A percentile compares a stretch with the other conserved stretches of the same genome.
phyloP scores from a whole-genome alignment of 2,797 vertebrate species.

The Parauchenoglanis punctatus region DNA sequence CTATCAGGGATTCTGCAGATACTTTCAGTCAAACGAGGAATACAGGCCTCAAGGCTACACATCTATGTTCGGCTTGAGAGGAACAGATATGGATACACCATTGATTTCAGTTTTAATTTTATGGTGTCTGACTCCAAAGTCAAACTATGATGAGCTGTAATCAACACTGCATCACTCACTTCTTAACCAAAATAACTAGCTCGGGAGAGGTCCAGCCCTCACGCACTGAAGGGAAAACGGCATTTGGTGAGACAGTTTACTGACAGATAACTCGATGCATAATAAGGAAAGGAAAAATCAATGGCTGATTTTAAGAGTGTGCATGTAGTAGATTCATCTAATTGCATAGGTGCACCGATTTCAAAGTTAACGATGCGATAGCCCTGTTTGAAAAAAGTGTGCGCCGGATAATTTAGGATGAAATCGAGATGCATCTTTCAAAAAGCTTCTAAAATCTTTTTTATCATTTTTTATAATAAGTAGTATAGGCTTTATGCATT shows the following conservation, averaged over 20 bases:
- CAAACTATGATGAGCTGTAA: constrained; percentile 69
- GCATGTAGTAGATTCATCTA: background rate
- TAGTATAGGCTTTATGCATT: too few relatives aligned
- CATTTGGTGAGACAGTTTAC: constrained; percentile 51
- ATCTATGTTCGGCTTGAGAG: constrained; percentile 69
- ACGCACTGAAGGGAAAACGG: constrained; percentile 56
- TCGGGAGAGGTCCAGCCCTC: constrained; percentile 49
- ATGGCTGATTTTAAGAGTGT: constrained; percentile 47
- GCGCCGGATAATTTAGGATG: too few relatives aligned
- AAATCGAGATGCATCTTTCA: too few relatives aligned
- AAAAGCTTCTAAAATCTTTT: too few relatives aligned
- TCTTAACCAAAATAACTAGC: constrained; percentile 67
- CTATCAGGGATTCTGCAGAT: background rate
- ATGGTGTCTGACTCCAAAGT: constrained; percentile 78
- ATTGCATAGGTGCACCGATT: too few relatives aligned
- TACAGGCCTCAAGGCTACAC: constrained; percentile 69
- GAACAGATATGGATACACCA: constrained; percentile 73
- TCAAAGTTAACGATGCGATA: too few relatives aligned
- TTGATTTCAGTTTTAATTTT: constrained; percentile 80
- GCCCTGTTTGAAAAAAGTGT: too few relatives aligned
- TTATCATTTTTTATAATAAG: too few relatives aligned
- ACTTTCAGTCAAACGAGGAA: constrained; percentile 37
- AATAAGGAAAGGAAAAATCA: constrained; percentile 46
- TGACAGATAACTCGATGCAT: constrained; percentile 49
- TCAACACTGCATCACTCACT: constrained; percentile 70